Conservation (phyloP, 2,888 invertebrate species). For the Tethea ocularis region DNA sequence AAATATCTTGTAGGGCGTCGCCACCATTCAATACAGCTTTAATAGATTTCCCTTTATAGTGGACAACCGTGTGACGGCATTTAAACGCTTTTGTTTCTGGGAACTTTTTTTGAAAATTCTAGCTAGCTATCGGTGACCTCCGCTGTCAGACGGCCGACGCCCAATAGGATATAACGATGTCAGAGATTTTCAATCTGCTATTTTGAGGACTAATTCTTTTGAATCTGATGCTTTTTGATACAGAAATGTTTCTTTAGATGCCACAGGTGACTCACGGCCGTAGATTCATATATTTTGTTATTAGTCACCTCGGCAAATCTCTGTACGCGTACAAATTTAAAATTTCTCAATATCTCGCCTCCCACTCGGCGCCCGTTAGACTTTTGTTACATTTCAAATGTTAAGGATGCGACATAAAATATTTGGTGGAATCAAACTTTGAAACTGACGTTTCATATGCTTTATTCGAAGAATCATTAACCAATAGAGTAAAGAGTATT, state of each 20-base stretch:
- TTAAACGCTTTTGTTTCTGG: too few species aligned
- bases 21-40: too few species aligned
- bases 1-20: background rate
- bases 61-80: too few species aligned
- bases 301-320: slow-evolving; percentile 1
- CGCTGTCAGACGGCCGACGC: too few species aligned
- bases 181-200: background rate
- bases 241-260: background rate
- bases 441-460: background rate
- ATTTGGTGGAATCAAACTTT: background rate
- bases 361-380: slow-evolving; percentile 5
- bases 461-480: background rate
- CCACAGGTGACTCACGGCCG: background rate
- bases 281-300: background rate
- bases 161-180: too few species aligned
- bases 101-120: too few species aligned
- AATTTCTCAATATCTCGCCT: slow-evolving; percentile 5
- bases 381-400: slow-evolving; percentile 1
- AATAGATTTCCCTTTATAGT: too few species aligned
- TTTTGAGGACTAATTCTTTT: background rate
- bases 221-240: background rate
- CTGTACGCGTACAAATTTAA: background rate
- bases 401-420: background rate
- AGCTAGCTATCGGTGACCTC: too few species aligned
- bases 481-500: too few species aligned